Conservation (phyloP, 2,797 vertebrate genomes). For the Phaenicophaeus curvirostris region DNA sequence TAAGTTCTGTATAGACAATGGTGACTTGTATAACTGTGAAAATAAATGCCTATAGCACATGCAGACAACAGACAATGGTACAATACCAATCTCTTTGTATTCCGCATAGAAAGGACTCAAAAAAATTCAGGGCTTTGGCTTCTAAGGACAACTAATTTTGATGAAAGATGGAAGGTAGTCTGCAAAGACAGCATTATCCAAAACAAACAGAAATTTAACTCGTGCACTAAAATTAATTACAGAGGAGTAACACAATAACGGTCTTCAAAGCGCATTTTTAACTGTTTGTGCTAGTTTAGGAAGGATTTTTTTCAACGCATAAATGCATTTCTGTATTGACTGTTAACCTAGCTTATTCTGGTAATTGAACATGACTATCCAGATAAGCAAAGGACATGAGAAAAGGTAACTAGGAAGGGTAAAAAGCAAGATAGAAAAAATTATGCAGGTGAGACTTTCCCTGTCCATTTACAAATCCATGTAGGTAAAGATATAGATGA, state of each 20-base stretch:
- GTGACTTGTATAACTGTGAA: not conserved
- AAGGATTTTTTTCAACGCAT: not conserved
- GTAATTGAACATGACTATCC: accelerated
- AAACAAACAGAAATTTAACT: not conserved
- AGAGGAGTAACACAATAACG: not conserved
- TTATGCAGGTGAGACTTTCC: not conserved
- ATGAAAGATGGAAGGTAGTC: not conserved
- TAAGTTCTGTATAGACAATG: not conserved
- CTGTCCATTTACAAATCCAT: not conserved
- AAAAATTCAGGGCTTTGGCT: not conserved
- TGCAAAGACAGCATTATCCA: not conserved
- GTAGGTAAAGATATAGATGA: accelerated
- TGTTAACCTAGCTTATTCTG: not conserved
- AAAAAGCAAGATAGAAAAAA: not conserved
- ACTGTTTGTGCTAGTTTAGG: not conserved
- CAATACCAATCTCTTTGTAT: not conserved
- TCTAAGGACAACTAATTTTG: not conserved
- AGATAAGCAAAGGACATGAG: accelerated
- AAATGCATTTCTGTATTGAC: not conserved
- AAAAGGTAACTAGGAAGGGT: not conserved
- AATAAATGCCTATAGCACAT: not conserved
- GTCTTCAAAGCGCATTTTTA: not conserved
- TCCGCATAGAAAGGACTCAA: not conserved
- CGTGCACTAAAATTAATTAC: not conserved
- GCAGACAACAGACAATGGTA: not conserved